phyloP scores from a whole-genome alignment of 2,888 invertebrate species.

The Caenorhabditis zanzibari region DNA sequence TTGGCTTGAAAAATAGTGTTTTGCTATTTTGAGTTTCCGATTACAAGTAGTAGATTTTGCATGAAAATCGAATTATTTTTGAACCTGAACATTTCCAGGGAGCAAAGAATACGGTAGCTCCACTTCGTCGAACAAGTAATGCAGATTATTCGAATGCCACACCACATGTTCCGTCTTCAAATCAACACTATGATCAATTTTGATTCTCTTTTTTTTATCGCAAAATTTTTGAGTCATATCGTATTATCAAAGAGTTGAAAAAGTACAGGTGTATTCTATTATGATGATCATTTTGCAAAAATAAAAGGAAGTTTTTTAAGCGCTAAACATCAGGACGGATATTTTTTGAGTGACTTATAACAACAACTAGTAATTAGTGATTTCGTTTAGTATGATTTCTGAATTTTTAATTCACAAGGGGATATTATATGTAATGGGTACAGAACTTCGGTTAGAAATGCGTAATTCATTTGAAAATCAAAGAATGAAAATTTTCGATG shows the following conservation, averaged over 20 bases:
- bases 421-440: too few relatives aligned
- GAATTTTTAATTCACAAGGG: too few relatives aligned
- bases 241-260: background rate
- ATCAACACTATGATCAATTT: constrained; percentile 16
- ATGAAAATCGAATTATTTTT: background rate
- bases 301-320: background rate
- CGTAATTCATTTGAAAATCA: too few relatives aligned
- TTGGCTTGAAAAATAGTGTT: background rate
- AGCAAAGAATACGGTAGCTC: constrained; percentile 33
- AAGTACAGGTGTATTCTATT: background rate
- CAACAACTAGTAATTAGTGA: too few relatives aligned
- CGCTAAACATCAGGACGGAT: too few relatives aligned
- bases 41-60: background rate
- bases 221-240: background rate
- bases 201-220: background rate
- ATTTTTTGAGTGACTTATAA: too few relatives aligned
- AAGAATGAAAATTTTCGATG: too few relatives aligned
- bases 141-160: constrained; percentile 13
- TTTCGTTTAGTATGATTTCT: too few relatives aligned
- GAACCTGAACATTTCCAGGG: constrained; percentile 8
- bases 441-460: too few relatives aligned
- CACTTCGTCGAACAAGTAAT: constrained; percentile 16
- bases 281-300: background rate
- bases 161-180: background rate
- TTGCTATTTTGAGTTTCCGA: background rate